Evolutionary conservation across 2,113 vertebrate species (phyloP).

Genomic region (Struthio camelus): DNA sequence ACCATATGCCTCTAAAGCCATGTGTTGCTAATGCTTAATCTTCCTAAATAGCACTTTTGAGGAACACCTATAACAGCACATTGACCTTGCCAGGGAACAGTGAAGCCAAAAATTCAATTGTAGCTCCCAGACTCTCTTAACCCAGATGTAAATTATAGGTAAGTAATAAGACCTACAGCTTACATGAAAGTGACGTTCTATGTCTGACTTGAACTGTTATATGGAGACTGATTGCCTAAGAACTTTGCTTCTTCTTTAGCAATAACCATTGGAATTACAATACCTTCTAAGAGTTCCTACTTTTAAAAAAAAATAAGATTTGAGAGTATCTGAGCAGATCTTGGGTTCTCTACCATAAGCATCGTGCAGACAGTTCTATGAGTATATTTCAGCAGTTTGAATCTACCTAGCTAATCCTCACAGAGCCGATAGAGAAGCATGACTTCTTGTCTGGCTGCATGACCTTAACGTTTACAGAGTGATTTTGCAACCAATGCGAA

Average conservation of each 20-base stretch:
- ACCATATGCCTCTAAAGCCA: not conserved
- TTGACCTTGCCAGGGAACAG: not conserved
- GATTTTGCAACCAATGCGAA: not conserved
- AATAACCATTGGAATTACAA: conserved; percentile 2
- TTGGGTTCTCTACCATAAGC: not conserved
- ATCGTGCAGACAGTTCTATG: not conserved
- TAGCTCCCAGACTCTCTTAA: conserved; percentile 4
- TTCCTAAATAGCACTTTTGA: not conserved
- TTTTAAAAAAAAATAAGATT: conserved; percentile 9
- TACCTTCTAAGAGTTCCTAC: not conserved
- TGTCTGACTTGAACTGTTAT: conserved; percentile 63
- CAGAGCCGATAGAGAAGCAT: not conserved
- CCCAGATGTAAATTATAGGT: conserved; percentile 32
- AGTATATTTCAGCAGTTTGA: not conserved
- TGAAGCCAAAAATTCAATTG: conserved; percentile 6
- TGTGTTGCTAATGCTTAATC: not conserved
- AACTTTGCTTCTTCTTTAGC: not conserved
- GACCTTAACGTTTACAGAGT: not conserved
- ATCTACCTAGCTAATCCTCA: not conserved
- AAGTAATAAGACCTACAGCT: conserved; percentile 31
- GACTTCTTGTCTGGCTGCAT: not conserved
- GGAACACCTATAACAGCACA: conserved; percentile 1
- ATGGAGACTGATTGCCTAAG: conserved; percentile 27
- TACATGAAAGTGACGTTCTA: conserved; percentile 63
- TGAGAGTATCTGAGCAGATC: not conserved